Evolutionary conservation across 1,140 invertebrate species (phyloP).

Genomic region (Trachymyrmex cornetzi): DNA sequence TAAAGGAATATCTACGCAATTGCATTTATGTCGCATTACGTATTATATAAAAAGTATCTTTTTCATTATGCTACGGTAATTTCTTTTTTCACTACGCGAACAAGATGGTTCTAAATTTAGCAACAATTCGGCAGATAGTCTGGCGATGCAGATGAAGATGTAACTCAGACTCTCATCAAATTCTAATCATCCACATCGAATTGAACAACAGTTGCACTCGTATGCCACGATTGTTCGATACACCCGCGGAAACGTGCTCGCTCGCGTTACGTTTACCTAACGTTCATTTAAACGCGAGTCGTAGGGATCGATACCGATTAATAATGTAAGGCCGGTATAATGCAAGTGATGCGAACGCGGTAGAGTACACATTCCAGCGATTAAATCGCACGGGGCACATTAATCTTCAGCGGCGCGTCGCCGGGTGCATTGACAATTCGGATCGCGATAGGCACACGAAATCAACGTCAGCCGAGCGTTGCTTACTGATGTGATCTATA

Average conservation of each 20-base stretch:
- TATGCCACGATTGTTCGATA: slow-evolving; percentile 10
- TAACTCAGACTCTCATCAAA: not conserved
- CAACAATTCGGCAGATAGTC: not conserved
- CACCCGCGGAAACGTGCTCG: not conserved
- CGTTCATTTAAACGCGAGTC: slow-evolving; percentile 28
- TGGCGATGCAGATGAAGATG: not conserved
- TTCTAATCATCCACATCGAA: slow-evolving; percentile 4
- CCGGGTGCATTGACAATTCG: slow-evolving; percentile 29
- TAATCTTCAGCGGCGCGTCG: slow-evolving; percentile 13
- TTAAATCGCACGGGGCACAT: slow-evolving; percentile 40
- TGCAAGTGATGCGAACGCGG: not conserved
- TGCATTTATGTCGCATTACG: too few species aligned
- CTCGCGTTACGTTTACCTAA: slow-evolving; percentile 8
- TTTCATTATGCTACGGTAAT: not conserved
- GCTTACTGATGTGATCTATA: slow-evolving; percentile 8
- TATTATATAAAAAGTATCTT: too few species aligned
- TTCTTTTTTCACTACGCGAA: not conserved
- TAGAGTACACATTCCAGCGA: slow-evolving; percentile 23
- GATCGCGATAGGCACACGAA: slow-evolving; percentile 33
- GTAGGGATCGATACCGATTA: slow-evolving; percentile 41
- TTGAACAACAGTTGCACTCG: slow-evolving; percentile 9
- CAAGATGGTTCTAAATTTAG: not conserved
- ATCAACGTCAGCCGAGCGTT: slow-evolving; percentile 13
- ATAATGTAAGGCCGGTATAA: slow-evolving; percentile 40
- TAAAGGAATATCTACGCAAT: not conserved